These are phyloP conservation scores for Catagonus wagneri DNA, from an alignment of 2,113 vertebrate genomes.

Conservation along the genomic window DNA sequence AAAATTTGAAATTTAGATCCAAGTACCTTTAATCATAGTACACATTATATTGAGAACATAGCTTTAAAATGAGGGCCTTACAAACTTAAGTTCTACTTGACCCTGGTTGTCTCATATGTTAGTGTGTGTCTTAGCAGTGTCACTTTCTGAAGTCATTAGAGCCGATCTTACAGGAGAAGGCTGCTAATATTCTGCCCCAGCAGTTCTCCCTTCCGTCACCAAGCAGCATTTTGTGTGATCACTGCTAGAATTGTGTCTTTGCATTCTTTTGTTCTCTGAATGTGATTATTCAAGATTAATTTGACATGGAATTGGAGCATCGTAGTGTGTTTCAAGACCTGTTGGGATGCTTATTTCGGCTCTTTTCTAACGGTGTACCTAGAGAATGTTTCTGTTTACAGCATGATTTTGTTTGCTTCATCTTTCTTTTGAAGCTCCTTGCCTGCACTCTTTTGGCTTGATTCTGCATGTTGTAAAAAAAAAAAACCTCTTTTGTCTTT, in stretches of 20 bases:
- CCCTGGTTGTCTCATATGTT: fast-evolving
- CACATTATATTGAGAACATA: not conserved
- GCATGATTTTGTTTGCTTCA: not conserved
- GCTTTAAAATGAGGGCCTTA: not conserved
- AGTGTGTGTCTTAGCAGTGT: no score
- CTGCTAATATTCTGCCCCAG: not conserved
- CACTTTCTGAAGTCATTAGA: not conserved
- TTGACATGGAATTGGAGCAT: no score
- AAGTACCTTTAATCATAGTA: not conserved
- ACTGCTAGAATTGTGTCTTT: not conserved
- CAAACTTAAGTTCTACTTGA: not conserved
- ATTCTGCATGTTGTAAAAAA: not conserved
- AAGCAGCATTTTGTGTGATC: no score
- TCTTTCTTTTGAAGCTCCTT: not conserved
- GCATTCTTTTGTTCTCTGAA: not conserved
- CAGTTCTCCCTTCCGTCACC: not conserved
- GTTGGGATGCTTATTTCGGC: not conserved
- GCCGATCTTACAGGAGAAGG: not conserved
- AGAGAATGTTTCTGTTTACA: not conserved
- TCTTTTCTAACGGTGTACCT: not conserved
- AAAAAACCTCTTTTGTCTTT: not conserved
- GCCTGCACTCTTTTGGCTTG: not conserved
- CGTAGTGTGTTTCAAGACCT: not conserved
- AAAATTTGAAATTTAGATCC: conserved; percentile 30
- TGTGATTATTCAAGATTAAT: not conserved